Conservation (phyloP, 2,113 vertebrate genomes). For the Dasyurus viverrinus region DNA sequence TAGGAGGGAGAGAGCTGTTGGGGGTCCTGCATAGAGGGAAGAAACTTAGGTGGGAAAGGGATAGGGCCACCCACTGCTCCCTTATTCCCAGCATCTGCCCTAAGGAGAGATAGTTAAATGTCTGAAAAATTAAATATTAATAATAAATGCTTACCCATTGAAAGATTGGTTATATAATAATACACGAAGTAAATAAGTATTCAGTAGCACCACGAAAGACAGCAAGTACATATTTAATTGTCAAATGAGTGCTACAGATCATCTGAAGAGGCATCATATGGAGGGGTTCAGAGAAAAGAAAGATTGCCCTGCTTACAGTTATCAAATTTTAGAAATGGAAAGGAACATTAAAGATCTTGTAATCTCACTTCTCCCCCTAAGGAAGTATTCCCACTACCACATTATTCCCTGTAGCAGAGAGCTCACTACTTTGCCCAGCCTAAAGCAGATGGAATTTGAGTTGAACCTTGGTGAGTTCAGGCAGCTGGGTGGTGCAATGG, state of each 20-base stretch:
- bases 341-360: not conserved
- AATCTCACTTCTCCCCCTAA: not conserved
- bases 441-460: not conserved
- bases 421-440: not conserved
- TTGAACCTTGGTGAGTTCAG: constrained; percentile 3
- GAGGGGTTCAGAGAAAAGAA: not conserved
- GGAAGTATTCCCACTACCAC: not conserved
- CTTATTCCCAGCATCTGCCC: not conserved
- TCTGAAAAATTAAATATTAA: not conserved
- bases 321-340: not conserved
- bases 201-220: not conserved
- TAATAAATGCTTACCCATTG: not conserved
- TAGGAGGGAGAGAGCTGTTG: not conserved
- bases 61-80: accelerated
- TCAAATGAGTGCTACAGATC: not conserved
- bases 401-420: not conserved
- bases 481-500: not conserved
- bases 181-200: not conserved
- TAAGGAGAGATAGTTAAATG: not conserved
- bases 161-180: not conserved
- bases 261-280: not conserved
- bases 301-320: not conserved
- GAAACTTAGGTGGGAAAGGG: not conserved
- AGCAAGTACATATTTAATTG: not conserved
- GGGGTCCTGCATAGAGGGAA: not conserved